Base-by-base conservation (phyloP, 23 tunicate species). In the Corella eumyota region DNA sequence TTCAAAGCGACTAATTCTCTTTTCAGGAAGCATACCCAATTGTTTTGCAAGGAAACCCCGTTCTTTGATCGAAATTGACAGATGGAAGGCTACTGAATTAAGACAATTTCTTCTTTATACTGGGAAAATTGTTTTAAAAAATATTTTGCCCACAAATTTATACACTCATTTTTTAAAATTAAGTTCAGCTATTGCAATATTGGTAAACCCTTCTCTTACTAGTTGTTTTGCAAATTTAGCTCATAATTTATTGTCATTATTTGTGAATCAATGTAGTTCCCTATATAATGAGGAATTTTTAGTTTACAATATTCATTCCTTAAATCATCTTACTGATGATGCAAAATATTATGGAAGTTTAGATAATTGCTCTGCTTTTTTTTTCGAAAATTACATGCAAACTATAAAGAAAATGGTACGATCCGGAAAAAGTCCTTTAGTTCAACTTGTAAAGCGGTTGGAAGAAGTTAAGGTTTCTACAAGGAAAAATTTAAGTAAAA, bases 11-110 rank as follows among this genome's bases (percentile, higher is more conserved):
- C 44, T 74, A 0, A 2, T 51, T 26, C 22, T 45, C 25, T 1
- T 54, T 54, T 54, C 28, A 40, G 26, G 40, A 1, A 54, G 26
- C 48, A 27, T 74, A 26, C 71, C 80, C 23, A 36, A 28, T 34
- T 1, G 31, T 1, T 74, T 74, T 74, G 64, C 71, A 2, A 50
- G 78, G 35, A 61, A 50, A 49, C 69, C 69, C 35, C 30, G 78
- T n/a, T 34, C 69, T 3, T 35, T 74, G 19, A 23, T 54, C 13
- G 80, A 74, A 56, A 40, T 52, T 1, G 67, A 74, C 30, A 37
- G 32, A 34, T 74, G 80, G 80, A 74, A 74, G 27, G 80, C 80
- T 2, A 74, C 80, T 19, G 80, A 74, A 36, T 74, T 47, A 25
- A 64, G 80, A 1, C 70, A 64, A 44, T 54, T 74, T 74, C 28